Evolutionary conservation across 1,140 invertebrate species (phyloP).

Genomic region (Caenorhabditis latens): DNA sequence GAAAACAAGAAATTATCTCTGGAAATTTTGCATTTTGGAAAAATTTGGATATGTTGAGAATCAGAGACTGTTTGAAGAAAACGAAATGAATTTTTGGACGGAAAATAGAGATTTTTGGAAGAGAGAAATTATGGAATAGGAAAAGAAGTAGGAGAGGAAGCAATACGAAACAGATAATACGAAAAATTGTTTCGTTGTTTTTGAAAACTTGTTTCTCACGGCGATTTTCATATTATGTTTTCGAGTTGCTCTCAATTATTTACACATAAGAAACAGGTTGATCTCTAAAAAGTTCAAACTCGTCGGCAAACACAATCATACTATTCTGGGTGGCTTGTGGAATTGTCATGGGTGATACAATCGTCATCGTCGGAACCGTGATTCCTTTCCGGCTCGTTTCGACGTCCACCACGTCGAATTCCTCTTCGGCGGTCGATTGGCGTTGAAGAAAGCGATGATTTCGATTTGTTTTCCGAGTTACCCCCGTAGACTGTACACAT

Average conservation of each 20-base stretch:
- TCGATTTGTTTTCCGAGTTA: conserved; percentile 11
- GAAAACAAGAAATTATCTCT: background rate
- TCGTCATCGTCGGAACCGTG: conserved; percentile 19
- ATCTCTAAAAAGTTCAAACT: conserved; percentile 50
- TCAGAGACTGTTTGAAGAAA: background rate
- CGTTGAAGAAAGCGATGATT: conserved; percentile 31
- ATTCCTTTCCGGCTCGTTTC: conserved; percentile 19
- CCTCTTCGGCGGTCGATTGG: conserved; percentile 43
- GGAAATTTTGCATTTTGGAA: background rate
- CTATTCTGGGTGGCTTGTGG: conserved; percentile 33
- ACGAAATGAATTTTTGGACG: background rate
- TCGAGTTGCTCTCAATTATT: background rate
- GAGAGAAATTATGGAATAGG: background rate
- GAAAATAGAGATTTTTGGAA: background rate
- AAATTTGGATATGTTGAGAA: conserved; percentile 23
- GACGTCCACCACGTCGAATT: conserved; percentile 37
- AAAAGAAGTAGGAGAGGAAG: background rate
- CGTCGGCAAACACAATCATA: conserved; percentile 45
- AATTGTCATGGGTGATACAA: conserved; percentile 29
- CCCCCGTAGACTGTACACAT: conserved; percentile 44
- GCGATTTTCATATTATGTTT: background rate
- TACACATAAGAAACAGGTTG: conserved; percentile 52
- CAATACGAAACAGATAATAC: background rate
- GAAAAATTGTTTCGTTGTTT: too few relatives aligned
- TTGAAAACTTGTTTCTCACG: background rate